Conservation (phyloP, 2,888 invertebrate genomes). For the Falcaria lacertinaria region DNA sequence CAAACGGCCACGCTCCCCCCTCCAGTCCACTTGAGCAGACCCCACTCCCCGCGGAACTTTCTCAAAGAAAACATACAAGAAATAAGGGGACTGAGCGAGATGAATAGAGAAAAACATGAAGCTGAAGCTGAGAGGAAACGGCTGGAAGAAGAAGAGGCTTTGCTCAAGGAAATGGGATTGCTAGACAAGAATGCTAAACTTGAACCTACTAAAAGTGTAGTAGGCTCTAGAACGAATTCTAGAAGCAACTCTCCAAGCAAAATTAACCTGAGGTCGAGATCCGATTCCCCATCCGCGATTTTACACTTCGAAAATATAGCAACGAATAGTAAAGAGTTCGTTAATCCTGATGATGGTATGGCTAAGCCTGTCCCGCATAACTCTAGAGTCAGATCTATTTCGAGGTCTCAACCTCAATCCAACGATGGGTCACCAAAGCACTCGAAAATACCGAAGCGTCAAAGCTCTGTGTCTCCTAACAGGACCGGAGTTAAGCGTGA, state of each 20-base stretch:
- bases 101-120: constrained; percentile 72
- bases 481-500: constrained; percentile 36
- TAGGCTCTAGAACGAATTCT: constrained; percentile 48
- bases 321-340: constrained; percentile 38
- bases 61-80: constrained; percentile 73
- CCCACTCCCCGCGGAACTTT: constrained; percentile 68
- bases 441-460: constrained; percentile 72
- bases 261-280: constrained; percentile 61
- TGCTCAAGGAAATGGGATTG: constrained; percentile 70
- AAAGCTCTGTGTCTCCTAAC: constrained; percentile 66
- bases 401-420: constrained; percentile 69
- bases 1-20: constrained; percentile 51
- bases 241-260: constrained; percentile 65
- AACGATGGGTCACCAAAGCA: constrained; percentile 70
- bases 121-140: constrained; percentile 64
- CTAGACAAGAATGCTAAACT: constrained; percentile 51
- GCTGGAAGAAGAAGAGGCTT: constrained; percentile 67
- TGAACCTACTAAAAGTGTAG: constrained; percentile 37
- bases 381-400: constrained; percentile 55
- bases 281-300: constrained; percentile 65
- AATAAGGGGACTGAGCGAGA: constrained; percentile 66
- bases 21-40: constrained; percentile 45
- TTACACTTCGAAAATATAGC: constrained; percentile 51
- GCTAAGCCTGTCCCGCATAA: constrained; percentile 51
- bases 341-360: constrained; percentile 45